Base-by-base conservation (phyloP, 2,113 vertebrate species). In the Aix galericulata region DNA sequence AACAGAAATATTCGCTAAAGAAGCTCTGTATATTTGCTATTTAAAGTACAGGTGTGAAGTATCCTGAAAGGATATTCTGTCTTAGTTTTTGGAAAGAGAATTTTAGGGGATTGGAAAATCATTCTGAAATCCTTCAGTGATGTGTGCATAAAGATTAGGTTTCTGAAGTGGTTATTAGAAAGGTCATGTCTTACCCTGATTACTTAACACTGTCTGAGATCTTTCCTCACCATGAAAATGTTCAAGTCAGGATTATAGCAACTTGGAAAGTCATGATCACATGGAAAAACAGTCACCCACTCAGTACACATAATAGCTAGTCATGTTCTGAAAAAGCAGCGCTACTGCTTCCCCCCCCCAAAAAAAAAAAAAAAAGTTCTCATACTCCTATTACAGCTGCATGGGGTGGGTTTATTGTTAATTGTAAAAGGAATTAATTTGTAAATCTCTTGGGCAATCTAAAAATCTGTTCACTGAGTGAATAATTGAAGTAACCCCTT, bases 251-350 rank as follows among this genome's bases (percentile, higher is more conserved):
- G 88, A 92, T 94, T 94, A 93, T 4, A 96, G 88, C 86, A 96
- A 92, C 92, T 95, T 91, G 73, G 81, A 95, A 95, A 95, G 96
- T 94, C 94, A 94, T 96, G 93, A 89, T 96, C 86, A 90, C 92
- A 94, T 96, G 93, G 88, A 78, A 90, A 95, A 95, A 88, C 90
- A 97, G 82, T 90, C 92, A 83, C 96, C 94, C 92, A 94, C 93
- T 96, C 92, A 88, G 93, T 79, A 91, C 92, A 95, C 83, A 94
- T 91, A 93, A 95, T 90, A 94, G 91, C 93, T 94, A 91, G 88
- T 93, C 93, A 88, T 92, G 46, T 91, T 91, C 90, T 93, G 89
- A 71, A 92, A 87, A 88, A 86, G 56, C 58, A 86, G 63, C 1
- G 6, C 78, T 91, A 32, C 8, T 79, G 62, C 38, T 48, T n/a